Conservation (phyloP, 2,888 invertebrate genomes). For the Ecdyonurus torrentis region DNA sequence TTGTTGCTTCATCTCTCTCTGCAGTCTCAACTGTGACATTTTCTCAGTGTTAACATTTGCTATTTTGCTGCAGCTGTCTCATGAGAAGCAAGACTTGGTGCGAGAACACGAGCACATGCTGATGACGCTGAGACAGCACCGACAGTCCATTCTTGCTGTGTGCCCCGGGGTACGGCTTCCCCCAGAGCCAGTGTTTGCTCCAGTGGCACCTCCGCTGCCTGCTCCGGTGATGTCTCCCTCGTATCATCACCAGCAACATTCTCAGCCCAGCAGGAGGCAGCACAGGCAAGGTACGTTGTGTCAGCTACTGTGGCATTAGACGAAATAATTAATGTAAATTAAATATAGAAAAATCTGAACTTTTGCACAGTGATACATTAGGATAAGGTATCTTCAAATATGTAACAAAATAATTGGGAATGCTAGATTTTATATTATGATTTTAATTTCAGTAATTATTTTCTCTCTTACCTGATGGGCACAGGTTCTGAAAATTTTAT, state of each 20-base stretch:
- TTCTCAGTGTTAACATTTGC: too few relatives aligned
- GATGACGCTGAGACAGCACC: not conserved
- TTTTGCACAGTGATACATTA: too few relatives aligned
- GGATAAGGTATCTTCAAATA: too few relatives aligned
- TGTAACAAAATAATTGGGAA: too few relatives aligned
- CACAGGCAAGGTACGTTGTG: not conserved
- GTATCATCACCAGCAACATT: too few relatives aligned
- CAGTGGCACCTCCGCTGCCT: not conserved
- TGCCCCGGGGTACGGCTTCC: conserved; percentile 42
- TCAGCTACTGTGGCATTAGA: too few relatives aligned
- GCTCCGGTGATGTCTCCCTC: not conserved
- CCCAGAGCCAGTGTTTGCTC: conserved; percentile 17
- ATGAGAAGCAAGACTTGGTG: not conserved
- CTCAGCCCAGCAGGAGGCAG: not conserved
- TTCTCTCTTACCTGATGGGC: not conserved
- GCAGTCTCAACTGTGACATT: too few relatives aligned
- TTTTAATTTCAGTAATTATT: too few relatives aligned
- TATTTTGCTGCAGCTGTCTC: not conserved
- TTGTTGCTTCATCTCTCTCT: too few relatives aligned
- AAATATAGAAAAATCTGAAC: too few relatives aligned
- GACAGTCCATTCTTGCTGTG: conserved; percentile 32
- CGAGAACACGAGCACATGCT: not conserved
- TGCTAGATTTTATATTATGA: too few relatives aligned
- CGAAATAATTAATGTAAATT: too few relatives aligned
- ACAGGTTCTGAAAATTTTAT: not conserved